These are phyloP conservation scores for Diaperis boleti DNA, from an alignment of 2,888 invertebrate genomes.

Conservation along the genomic window DNA sequence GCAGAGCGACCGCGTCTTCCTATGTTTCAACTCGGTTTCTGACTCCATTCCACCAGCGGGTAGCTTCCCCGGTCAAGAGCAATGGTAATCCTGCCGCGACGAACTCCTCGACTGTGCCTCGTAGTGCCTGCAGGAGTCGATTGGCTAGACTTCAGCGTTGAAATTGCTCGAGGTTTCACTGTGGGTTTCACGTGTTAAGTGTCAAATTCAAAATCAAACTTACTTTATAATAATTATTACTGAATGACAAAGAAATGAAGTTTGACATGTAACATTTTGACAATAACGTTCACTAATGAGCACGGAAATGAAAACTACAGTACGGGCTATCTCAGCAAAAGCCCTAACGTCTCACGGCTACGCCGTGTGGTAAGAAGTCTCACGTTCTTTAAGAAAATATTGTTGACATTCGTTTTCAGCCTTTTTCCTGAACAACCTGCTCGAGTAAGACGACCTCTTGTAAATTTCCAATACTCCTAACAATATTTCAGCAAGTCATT, in stretches of 20 bases:
- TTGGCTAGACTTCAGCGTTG: no score
- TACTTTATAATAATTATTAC: no score
- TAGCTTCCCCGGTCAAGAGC: not conserved
- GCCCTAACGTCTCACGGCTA: constrained; percentile 22
- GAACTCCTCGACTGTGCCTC: not conserved
- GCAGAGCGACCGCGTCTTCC: not conserved
- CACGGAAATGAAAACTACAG: constrained; percentile 1
- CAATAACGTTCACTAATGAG: no score
- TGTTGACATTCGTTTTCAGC: constrained; percentile 17
- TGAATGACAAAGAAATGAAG: no score
- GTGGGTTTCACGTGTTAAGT: no score
- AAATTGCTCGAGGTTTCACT: no score
- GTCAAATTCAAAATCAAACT: no score
- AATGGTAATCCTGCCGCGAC: not conserved
- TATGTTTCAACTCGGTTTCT: not conserved
- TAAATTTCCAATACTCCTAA: not conserved
- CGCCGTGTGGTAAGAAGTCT: constrained; percentile 22
- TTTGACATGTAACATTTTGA: no score
- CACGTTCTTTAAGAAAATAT: not conserved
- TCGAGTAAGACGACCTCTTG: constrained; percentile 4
- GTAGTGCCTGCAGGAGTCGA: no score
- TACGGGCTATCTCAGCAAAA: constrained; percentile 16
- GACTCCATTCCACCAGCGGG: not conserved
- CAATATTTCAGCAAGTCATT: constrained; percentile 9
- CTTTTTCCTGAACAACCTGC: constrained; percentile 35